phyloP scores from a whole-genome alignment of 2,888 invertebrate species.

The Phasia obesa region DNA sequence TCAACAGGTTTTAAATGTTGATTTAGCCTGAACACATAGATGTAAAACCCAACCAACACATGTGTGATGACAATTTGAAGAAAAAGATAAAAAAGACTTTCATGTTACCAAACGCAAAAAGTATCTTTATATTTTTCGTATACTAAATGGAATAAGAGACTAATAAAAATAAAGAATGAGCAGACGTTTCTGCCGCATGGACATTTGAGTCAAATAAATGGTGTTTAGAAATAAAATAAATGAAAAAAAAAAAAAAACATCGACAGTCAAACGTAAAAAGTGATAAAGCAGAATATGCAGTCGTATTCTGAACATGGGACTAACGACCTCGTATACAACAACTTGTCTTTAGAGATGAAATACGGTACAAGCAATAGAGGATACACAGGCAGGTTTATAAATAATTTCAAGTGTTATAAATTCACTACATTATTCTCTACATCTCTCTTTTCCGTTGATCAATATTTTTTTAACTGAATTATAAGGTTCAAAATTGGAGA shows the following conservation, averaged over 20 bases:
- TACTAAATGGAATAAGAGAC: conserved; percentile 47
- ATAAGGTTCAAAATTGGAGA: too few relatives aligned
- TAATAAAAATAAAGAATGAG: conserved; percentile 40
- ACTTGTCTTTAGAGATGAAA: conserved; percentile 41
- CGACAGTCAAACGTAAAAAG: conserved; percentile 33
- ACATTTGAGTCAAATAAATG: conserved; percentile 52
- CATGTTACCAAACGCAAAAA: conserved; percentile 71
- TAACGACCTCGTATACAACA: conserved; percentile 36
- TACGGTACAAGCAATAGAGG: conserved; percentile 13
- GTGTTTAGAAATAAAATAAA: conserved; percentile 48
- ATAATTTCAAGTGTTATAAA: conserved; percentile 18
- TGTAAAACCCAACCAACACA: conserved; percentile 49
- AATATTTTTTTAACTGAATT: too few relatives aligned
- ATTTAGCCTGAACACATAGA: conserved; percentile 49
- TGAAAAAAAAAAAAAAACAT: conserved; percentile 1
- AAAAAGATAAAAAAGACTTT: conserved; percentile 41
- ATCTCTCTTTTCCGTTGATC: neutral
- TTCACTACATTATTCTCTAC: conserved; percentile 24
- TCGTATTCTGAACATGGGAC: conserved; percentile 33
- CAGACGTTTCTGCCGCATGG: conserved; percentile 20
- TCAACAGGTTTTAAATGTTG: conserved; percentile 73
- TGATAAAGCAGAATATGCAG: conserved; percentile 18
- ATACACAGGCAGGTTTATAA: conserved; percentile 44
- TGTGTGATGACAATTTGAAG: conserved; percentile 47
- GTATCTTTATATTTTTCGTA: conserved; percentile 24